Evolutionary conservation across 2,113 vertebrate genomes (phyloP).

Genomic region (Narcine bancroftii): DNA sequence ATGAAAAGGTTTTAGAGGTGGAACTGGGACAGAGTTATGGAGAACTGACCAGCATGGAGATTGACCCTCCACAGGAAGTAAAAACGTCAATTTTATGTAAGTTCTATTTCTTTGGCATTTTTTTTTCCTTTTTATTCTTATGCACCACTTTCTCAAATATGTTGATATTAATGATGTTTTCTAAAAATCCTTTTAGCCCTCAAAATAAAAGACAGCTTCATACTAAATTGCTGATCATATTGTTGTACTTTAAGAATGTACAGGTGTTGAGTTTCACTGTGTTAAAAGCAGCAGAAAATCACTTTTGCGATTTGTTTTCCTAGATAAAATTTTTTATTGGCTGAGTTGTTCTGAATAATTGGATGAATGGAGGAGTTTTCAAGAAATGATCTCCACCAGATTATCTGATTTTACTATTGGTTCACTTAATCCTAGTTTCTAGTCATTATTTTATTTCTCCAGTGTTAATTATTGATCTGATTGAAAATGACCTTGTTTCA

Average conservation of each 20-base stretch:
- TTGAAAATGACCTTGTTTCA: neutral
- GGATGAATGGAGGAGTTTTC: neutral
- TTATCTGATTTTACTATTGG: neutral
- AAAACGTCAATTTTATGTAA: conserved; percentile 52
- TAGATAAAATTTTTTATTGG: neutral
- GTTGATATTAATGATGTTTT: neutral
- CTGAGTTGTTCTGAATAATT: neutral
- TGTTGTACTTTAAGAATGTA: neutral
- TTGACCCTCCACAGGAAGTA: conserved; percentile 67
- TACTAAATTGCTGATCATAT: neutral
- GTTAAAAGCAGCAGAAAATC: neutral
- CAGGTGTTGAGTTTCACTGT: neutral
- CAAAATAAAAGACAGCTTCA: neutral
- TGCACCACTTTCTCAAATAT: neutral
- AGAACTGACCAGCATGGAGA: conserved; percentile 81
- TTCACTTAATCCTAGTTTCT: neutral
- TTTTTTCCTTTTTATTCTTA: neutral
- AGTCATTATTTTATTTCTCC: no score
- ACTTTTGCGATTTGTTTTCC: neutral
- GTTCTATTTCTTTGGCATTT: conserved; percentile 6
- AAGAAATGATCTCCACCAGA: neutral
- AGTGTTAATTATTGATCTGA: neutral
- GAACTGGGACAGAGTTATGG: conserved; percentile 64
- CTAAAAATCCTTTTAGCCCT: neutral
- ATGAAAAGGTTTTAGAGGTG: conserved; percentile 61